These are phyloP conservation scores for Aphodius granarius DNA, from an alignment of 2,888 invertebrate species.

Conservation along the genomic window DNA sequence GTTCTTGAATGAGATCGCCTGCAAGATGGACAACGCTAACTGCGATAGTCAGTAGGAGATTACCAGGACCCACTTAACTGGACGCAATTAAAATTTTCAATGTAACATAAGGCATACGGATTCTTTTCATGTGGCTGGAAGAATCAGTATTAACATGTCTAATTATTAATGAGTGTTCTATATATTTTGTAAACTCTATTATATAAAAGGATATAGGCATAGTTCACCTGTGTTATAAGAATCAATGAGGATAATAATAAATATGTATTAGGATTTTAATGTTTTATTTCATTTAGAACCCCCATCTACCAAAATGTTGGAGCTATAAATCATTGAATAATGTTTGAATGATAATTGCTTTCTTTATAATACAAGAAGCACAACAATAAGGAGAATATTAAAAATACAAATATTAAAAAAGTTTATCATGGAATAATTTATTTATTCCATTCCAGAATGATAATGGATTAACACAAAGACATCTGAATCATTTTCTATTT, in stretches of 20 bases:
- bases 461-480: not conserved
- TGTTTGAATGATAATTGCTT: no score
- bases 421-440: no score
- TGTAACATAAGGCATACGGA: slow-evolving; percentile 17
- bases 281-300: not conserved
- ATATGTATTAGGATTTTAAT: not conserved
- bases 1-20: slow-evolving; percentile 17
- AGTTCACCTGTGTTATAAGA: slow-evolving; percentile 25
- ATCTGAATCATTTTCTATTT: not conserved
- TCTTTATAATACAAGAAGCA: no score
- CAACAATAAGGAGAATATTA: no score
- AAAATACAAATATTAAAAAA: no score
- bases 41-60: slow-evolving; percentile 20
- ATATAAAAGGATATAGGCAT: slow-evolving; percentile 11
- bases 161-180: slow-evolving; percentile 11
- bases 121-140: slow-evolving; percentile 32
- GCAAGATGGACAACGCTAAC: slow-evolving; percentile 20
- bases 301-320: not conserved
- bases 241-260: slow-evolving; percentile 7
- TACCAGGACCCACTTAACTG: slow-evolving; percentile 5
- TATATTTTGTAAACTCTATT: slow-evolving; percentile 23
- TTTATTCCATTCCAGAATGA: not conserved
- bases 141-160: slow-evolving; percentile 23
- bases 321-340: no score
- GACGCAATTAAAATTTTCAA: slow-evolving; percentile 6